Conservation (phyloP, 1,140 invertebrate species). For the Drosophila sulfurigaster region DNA sequence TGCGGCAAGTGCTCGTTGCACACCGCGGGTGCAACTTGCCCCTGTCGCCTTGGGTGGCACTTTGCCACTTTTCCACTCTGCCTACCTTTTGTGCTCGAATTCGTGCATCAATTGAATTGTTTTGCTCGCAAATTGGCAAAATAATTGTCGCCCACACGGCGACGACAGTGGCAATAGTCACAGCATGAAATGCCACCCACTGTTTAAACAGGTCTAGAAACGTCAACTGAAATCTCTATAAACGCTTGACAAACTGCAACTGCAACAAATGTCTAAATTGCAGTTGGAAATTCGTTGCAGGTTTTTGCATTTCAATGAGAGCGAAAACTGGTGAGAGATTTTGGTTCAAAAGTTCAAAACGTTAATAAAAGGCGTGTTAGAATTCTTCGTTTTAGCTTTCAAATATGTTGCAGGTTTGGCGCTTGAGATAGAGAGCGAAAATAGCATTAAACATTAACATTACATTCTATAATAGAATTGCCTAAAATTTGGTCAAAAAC, state of each 20-base stretch:
- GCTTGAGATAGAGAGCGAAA: no score
- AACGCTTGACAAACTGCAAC: background rate
- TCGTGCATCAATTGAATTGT: constrained; percentile 44
- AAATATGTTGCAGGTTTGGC: no score
- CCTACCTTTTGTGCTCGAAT: constrained; percentile 31
- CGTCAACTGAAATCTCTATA: background rate
- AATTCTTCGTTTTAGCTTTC: no score
- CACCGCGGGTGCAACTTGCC: constrained; percentile 18
- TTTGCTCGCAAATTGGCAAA: constrained; percentile 40
- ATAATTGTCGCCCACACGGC: constrained; percentile 32
- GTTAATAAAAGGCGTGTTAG: no score
- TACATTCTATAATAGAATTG: no score
- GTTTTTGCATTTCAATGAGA: no score
- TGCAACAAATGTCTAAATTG: background rate
- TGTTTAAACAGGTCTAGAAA: background rate
- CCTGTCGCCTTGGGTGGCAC: constrained; percentile 35
- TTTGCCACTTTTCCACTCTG: no score
- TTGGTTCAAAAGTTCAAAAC: no score
- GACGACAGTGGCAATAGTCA: constrained; percentile 35
- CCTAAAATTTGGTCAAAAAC: no score
- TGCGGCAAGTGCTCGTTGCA: constrained; percentile 5
- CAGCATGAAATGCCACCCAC: constrained; percentile 19
- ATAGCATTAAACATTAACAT: no score
- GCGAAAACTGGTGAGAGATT: background rate
- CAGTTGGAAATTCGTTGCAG: background rate